Percentiles rank a stretch among this genome's conserved stretches.
Conservation (phyloP, 2,113 vertebrate species). For the Myanophis thanlyinensis region DNA sequence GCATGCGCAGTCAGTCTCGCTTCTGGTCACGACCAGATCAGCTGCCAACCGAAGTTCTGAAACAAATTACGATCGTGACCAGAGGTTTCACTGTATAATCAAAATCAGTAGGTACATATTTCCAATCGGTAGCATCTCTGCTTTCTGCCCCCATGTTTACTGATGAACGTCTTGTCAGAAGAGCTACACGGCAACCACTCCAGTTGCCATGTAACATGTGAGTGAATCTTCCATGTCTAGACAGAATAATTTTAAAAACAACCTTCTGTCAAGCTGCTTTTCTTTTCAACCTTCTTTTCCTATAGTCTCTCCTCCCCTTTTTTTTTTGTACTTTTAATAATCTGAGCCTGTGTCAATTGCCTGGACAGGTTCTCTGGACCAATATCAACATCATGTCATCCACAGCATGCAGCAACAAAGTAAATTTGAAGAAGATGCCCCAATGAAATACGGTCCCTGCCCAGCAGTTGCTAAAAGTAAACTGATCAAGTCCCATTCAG, state of each 20-base stretch:
- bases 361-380: not conserved
- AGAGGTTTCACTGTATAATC: too few relatives aligned
- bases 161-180: not conserved
- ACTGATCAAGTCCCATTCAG: conserved; percentile 19
- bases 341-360: not conserved
- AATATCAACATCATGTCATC: not conserved
- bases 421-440: not conserved
- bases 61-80: too few relatives aligned
- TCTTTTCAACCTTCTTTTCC: too few relatives aligned
- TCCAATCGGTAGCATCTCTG: not conserved
- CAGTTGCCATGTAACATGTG: not conserved
- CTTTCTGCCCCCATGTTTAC: not conserved
- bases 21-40: too few relatives aligned
- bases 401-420: conserved; percentile 3
- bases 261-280: too few relatives aligned
- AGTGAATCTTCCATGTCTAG: not conserved
- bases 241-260: not conserved
- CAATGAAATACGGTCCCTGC: not conserved
- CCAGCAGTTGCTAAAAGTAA: conserved; percentile 12
- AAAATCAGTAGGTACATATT: not conserved
- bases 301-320: too few relatives aligned
- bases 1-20: too few relatives aligned
- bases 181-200: not conserved
- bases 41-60: too few relatives aligned
- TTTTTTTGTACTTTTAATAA: not conserved